phyloP scores from a whole-genome alignment of 2,797 vertebrate species.

The Gallirallus australis region DNA sequence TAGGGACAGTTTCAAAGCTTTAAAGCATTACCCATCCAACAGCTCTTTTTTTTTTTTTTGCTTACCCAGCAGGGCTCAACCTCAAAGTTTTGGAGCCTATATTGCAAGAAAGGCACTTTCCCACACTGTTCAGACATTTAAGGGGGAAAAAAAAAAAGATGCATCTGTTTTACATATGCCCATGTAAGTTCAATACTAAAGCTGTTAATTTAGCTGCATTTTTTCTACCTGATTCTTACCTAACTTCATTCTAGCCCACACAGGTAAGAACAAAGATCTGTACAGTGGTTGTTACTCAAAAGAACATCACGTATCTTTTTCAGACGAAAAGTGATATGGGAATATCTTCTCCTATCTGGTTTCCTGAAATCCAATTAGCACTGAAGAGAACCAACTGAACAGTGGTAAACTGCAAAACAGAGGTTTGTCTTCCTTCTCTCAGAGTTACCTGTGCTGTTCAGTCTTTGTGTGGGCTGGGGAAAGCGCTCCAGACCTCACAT shows the following conservation, averaged over 20 bases:
- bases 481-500: background rate
- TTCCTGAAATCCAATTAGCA: background rate
- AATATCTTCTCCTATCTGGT: background rate
- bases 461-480: background rate
- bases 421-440: background rate
- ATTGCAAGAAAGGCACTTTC: background rate
- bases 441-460: background rate
- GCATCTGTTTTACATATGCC: background rate
- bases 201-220: background rate
- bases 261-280: background rate
- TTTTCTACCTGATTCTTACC: background rate
- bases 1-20: background rate
- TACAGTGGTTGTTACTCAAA: background rate
- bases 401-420: background rate
- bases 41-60: background rate
- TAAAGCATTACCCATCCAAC: background rate
- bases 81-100: background rate
- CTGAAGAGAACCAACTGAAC: background rate
- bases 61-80: background rate
- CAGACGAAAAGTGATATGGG: background rate
- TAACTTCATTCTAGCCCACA: background rate
- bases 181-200: background rate
- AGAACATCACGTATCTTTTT: background rate
- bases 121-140: background rate
- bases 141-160: background rate